A percentile compares a stretch with the other conserved stretches of the same genome.
These are phyloP conservation scores for Erynnis tages DNA, from an alignment of 2,888 invertebrate genomes.

Conservation along the genomic window DNA sequence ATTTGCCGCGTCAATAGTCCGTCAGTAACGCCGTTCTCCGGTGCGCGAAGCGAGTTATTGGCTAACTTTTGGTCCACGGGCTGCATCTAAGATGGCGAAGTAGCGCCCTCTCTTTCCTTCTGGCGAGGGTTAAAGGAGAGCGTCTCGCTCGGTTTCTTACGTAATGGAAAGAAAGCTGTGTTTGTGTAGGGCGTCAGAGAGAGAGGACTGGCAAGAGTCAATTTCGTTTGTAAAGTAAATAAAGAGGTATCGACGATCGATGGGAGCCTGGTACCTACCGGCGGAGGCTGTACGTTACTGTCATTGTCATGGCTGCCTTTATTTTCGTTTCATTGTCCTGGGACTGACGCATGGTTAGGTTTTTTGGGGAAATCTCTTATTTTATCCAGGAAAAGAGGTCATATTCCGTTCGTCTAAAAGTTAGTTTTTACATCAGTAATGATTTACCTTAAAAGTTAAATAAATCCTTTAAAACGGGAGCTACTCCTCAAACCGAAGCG, in stretches of 20 bases:
- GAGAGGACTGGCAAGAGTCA: slow-evolving; percentile 54
- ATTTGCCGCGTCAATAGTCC: slow-evolving; percentile 47
- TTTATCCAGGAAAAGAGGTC: not conserved
- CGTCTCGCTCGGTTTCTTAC: slow-evolving; percentile 64
- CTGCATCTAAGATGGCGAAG: slow-evolving; percentile 79
- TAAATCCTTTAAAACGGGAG: too few species aligned
- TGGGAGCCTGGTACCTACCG: slow-evolving; percentile 31
- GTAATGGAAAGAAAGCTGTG: slow-evolving; percentile 64
- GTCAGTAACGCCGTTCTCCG: slow-evolving; percentile 50
- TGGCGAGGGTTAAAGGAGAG: slow-evolving; percentile 42
- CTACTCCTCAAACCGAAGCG: too few species aligned
- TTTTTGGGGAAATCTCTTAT: not conserved
- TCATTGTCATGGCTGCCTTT: slow-evolving; percentile 1
- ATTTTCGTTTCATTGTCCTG: not conserved
- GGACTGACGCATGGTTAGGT: slow-evolving; percentile 1
- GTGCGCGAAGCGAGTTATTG: slow-evolving; percentile 61
- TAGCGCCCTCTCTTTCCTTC: slow-evolving; percentile 48
- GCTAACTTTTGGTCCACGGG: slow-evolving; percentile 77
- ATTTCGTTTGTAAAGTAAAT: slow-evolving; percentile 69
- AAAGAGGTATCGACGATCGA: slow-evolving; percentile 63
- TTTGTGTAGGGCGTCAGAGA: slow-evolving; percentile 62
- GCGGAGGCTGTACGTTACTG: not conserved
- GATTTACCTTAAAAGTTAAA: too few species aligned
- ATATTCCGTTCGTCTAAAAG: too few species aligned
- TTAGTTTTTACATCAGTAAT: too few species aligned